These are phyloP conservation scores for Platycnemis pennipes DNA, from an alignment of 2,888 invertebrate species.

Conservation along the genomic window DNA sequence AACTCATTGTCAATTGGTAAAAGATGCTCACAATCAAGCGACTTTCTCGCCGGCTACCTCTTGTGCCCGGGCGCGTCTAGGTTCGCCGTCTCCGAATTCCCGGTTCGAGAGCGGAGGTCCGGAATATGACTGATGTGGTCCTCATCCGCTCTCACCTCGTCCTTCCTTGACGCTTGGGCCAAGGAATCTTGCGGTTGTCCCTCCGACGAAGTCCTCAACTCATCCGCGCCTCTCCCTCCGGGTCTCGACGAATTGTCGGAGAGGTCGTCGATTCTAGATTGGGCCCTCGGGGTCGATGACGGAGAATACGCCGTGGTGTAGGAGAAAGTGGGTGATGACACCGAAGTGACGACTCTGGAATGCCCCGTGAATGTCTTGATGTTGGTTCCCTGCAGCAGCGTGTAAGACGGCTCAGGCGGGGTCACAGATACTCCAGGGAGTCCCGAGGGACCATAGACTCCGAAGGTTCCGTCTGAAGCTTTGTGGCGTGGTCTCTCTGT, in stretches of 20 bases:
- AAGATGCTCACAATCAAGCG: background rate
- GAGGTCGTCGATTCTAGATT: conserved; percentile 33
- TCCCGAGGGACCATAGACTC: background rate
- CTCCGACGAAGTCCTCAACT: background rate
- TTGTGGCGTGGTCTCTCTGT: conserved; percentile 47
- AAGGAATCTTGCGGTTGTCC: background rate
- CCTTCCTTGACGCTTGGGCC: background rate
- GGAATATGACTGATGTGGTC: conserved; percentile 28
- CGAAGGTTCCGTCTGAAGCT: conserved; percentile 43
- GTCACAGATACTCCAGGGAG: background rate
- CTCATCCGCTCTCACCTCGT: background rate
- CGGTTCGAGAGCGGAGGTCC: background rate
- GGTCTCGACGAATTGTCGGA: background rate
- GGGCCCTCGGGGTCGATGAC: conserved; percentile 28
- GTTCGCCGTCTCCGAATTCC: background rate
- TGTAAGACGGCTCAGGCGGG: background rate
- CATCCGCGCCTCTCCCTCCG: background rate
- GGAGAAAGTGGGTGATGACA: conserved; percentile 37
- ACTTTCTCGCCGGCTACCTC: conserved; percentile 60
- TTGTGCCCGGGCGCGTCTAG: conserved; percentile 63
- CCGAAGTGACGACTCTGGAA: conserved; percentile 52
- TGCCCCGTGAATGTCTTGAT: conserved; percentile 53
- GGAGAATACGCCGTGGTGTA: conserved; percentile 4
- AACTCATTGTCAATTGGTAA: background rate
- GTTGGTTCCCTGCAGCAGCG: conserved; percentile 33